Evolutionary conservation across 2,888 invertebrate species (phyloP).

Genomic region (Exephanes ischioxanthus): DNA sequence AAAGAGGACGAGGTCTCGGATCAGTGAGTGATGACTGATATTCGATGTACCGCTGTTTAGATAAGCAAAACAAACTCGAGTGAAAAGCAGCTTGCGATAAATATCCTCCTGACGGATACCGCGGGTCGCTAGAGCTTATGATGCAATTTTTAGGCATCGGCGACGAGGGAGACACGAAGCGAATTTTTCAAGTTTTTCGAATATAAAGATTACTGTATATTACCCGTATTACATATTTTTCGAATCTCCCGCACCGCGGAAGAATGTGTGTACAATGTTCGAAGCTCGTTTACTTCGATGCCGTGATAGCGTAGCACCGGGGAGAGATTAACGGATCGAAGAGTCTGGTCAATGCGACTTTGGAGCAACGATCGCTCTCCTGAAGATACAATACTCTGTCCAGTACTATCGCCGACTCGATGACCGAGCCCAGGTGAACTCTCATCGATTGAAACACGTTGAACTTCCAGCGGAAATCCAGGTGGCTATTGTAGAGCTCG

Average conservation of each 20-base stretch:
- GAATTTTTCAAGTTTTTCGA: neutral
- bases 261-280: slow-evolving; percentile 18
- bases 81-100: neutral
- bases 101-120: neutral
- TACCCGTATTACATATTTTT: neutral
- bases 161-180: neutral
- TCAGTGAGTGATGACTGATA: neutral
- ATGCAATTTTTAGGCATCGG: neutral
- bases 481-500: slow-evolving; percentile 82
- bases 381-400: slow-evolving; percentile 92
- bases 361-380: slow-evolving; percentile 87
- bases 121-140: neutral
- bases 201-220: slow-evolving; percentile 16
- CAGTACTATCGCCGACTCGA: slow-evolving; percentile 93
- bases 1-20: neutral
- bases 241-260: neutral
- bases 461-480: slow-evolving; percentile 87
- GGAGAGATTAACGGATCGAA: slow-evolving; percentile 95
- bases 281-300: slow-evolving; percentile 85
- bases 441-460: slow-evolving; percentile 92
- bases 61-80: neutral
- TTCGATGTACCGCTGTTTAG: neutral
- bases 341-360: slow-evolving; percentile 90
- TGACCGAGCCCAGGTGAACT: slow-evolving; percentile 91
- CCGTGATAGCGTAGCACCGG: slow-evolving; percentile 91